Base-by-base conservation (phyloP, 2,888 invertebrate species). In the Anoplius nigerrimus region DNA sequence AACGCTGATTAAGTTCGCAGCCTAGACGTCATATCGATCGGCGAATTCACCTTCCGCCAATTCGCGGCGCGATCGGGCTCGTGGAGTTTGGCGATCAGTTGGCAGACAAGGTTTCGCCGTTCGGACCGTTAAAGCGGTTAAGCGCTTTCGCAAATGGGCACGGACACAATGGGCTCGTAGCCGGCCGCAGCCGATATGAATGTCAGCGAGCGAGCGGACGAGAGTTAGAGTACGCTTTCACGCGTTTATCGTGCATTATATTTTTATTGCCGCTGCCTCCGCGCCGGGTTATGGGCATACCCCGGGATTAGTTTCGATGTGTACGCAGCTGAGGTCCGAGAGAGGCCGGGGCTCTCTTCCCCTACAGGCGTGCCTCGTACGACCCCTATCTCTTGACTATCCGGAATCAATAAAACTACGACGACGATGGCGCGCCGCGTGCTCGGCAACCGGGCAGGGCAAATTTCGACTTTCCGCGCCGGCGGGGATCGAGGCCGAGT, bases 201-300 rank as follows among this genome's bases (percentile, higher is more conserved):
- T 63, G 57, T 78, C 59, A 63, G 53, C 22, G 53, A 4, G 16
- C 64, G 27, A 22, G 52, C 59, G 42, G 52, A 63, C 53, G 59
- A 24, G 52, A 52, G 71, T 63, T 59, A 34, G 66, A 66, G 68
- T 66, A 66, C 69, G 75, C 78, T 74, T 76, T 76, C 74, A 66
- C 73, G 76, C 79, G 70, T 79, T 82, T 83, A 82, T 80, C 77
- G 80, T 67, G 77, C 78, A 80, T 84, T 84, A 83, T 77, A 76
- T 82, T 82, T 84, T 82, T 83, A 82, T 82, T 81, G 76, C 69
- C 71, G 56, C 59, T 60, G 22, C 53, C 55, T 34, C 34, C 8
- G 34, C 62, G 34, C 62, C 48, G 60, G 57, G 71, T 79, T 72
- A 74, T 58, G 67, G 73, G 68, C 63, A 75, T 66, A 72, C 66